Evolutionary conservation across 2,888 invertebrate genomes (phyloP).

Genomic region (Lithophane socia): DNA sequence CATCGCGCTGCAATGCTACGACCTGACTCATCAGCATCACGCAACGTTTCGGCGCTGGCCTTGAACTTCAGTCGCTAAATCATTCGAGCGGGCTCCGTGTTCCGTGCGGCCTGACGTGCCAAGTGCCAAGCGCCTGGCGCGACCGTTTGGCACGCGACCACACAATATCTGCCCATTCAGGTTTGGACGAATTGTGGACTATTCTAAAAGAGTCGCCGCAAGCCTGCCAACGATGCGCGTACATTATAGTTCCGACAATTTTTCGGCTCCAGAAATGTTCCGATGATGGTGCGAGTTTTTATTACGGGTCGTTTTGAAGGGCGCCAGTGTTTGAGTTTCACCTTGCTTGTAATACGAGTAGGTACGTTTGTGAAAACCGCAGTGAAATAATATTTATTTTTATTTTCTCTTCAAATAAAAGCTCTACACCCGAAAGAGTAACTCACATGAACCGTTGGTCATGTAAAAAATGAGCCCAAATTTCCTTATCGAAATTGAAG

Average conservation of each 20-base stretch:
- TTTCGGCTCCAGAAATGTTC: conserved; percentile 48
- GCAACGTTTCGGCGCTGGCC: conserved; percentile 39
- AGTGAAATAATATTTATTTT: background rate
- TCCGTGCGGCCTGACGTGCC: conserved; percentile 51
- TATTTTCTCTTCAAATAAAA: conserved; percentile 5
- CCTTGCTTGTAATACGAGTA: conserved; percentile 15
- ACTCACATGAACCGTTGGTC: background rate
- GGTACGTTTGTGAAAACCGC: conserved; percentile 7
- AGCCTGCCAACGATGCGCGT: conserved; percentile 69
- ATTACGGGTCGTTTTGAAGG: conserved; percentile 26
- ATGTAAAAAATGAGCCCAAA: conserved; percentile 25
- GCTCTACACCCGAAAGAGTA: background rate
- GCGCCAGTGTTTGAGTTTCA: conserved; percentile 28
- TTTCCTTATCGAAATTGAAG: conserved; percentile 35
- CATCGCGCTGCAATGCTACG: conserved; percentile 24
- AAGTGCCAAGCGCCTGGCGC: conserved; percentile 63
- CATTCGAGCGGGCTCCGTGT: conserved; percentile 40
- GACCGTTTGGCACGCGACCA: conserved; percentile 68
- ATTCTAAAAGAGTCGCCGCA: conserved; percentile 70
- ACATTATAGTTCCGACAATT: conserved; percentile 49
- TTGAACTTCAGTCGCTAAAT: conserved; percentile 61
- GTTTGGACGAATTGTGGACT: conserved; percentile 66
- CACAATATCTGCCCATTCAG: conserved; percentile 67
- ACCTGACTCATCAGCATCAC: conserved; percentile 46
- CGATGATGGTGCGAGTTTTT: conserved; percentile 3